Percentiles rank a stretch among this genome's conserved stretches.
phyloP scores from a whole-genome alignment of 2,888 invertebrate species.

The Drosophila affinis region DNA sequence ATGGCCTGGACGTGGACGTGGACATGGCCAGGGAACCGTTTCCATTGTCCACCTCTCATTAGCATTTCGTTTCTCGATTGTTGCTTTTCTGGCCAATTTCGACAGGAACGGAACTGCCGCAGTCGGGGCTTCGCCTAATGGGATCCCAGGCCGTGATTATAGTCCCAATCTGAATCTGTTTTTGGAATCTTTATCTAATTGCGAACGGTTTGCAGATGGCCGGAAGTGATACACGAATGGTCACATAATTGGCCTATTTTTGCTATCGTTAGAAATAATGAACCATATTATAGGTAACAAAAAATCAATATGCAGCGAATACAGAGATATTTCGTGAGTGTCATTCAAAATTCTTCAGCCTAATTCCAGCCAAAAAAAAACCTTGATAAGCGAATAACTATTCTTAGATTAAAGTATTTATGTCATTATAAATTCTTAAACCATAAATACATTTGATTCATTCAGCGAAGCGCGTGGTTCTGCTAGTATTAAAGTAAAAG shows the following conservation, averaged over 20 bases:
- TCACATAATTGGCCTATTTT: constrained; percentile 21
- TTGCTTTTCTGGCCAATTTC: constrained; percentile 38
- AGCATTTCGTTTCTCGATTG: constrained; percentile 50
- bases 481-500: too few species aligned
- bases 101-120: constrained; percentile 40
- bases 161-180: constrained; percentile 32
- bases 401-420: too few species aligned
- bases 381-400: too few species aligned
- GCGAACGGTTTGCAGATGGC: constrained; percentile 22
- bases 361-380: too few species aligned
- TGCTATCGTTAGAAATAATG: constrained; percentile 6
- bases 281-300: not conserved
- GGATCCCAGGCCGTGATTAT: constrained; percentile 31
- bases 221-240: constrained; percentile 37
- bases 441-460: too few species aligned
- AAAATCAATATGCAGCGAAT: too few species aligned
- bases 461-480: too few species aligned
- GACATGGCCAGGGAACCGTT: constrained; percentile 33
- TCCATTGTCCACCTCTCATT: constrained; percentile 54
- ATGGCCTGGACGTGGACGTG: constrained; percentile 29
- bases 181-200: constrained; percentile 28
- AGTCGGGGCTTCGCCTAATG: constrained; percentile 50
- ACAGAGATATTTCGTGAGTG: too few species aligned
- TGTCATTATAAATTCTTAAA: too few species aligned
- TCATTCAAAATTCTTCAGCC: too few species aligned